Evolutionary conservation across 2,113 vertebrate genomes (phyloP), one percentile per base, ranked within the genome.

Genomic region (Ophiodon elongatus): DNA sequence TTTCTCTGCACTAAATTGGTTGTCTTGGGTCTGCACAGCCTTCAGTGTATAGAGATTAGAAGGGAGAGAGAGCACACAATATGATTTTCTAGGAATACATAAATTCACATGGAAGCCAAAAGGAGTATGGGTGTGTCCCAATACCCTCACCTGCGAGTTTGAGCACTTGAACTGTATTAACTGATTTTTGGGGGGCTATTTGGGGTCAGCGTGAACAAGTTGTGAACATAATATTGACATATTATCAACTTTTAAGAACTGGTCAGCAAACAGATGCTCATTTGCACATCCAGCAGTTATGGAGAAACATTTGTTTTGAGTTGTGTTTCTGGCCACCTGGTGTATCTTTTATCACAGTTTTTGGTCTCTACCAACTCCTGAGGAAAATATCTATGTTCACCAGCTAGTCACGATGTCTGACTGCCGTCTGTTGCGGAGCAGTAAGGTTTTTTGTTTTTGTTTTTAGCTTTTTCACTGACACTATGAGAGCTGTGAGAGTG

Each of bases 1-100:
- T 62, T 52, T 71, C 35, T 71, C 39, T 17, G 6, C 47, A 35
- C 76, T 59, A n/a, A 75, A 57, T 19, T 52, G 39, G 19, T 33
- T 63, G 37, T 15, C 31, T 60, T 35, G 33, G 62, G 52, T 78
- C 47, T 35, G 35, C 29, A 31, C 17, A 47, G 6, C 33, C 65
- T 35, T 27, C 3, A 33, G 14, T 29, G 52, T 56, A 35, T 8
- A 43, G 9, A 76, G 21, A 54, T 56, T 14, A 63, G 56, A 17
- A 54, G 17, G 21, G 6, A 10, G 13, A 47, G 14, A 9, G 31
- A 41, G 17, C 29, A 17, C 23, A 69, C 68, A 37, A 62, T 71
- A 8, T 3, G 4, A 56, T 25, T 45, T 17, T 75, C 5, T 47
- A 3, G 4, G 17, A 7, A 66, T 4, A 25, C 11, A 17, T 14